Base-by-base conservation (phyloP, 2,113 vertebrate species). In the Tricholaema leucomelas region DNA sequence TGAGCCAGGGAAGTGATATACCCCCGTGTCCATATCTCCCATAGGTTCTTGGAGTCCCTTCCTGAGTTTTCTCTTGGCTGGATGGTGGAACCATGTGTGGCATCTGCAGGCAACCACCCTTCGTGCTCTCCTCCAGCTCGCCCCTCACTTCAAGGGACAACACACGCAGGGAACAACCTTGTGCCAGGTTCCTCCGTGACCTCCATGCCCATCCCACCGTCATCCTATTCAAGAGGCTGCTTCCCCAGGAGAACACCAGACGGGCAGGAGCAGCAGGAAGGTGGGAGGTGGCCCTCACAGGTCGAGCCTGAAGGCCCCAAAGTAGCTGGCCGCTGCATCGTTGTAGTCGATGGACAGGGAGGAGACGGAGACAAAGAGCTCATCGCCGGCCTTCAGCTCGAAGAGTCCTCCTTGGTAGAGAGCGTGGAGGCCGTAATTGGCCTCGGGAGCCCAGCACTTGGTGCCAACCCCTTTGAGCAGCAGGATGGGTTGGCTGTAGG, bases 351-450 rank as follows among this genome's bases (percentile, higher is more conserved):
- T 98, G 31, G 96, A 97, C 40, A 98, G 93, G 18, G 98, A 98
- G 8, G 98, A 99, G 50, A 98, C 98, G 0, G 98, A 98, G n/a
- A 98, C 98, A 0, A 99, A 98, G 90, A 99, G 97, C 96, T 98
- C 98, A 0, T 98, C 98, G 0, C 98, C 98, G 0, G 97, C 98
- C 28, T 97, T 96, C 71, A 99, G 97, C 93, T 99, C 98, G 7
- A 99, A 99, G 27, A 99, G 97, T 1, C 98, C 98, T 0, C 98
- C 98, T 95, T 98, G 98, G 97, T 99, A 98, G 87, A 98, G 97
- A 2, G 98, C 98, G 58, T 99, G 98, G 11, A 99, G 98, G 59
- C 98, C 98, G 8, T 98, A 99, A 92, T 98, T 97, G 0, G 98
- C 98, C 15, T 98, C 97, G 0, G 98, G 98, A 0, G 98, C 98